A percentile compares a stretch with the other conserved stretches of the same genome.
Conservation (phyloP, 2,888 invertebrate genomes). For the Drosophila kambysellisi region DNA sequence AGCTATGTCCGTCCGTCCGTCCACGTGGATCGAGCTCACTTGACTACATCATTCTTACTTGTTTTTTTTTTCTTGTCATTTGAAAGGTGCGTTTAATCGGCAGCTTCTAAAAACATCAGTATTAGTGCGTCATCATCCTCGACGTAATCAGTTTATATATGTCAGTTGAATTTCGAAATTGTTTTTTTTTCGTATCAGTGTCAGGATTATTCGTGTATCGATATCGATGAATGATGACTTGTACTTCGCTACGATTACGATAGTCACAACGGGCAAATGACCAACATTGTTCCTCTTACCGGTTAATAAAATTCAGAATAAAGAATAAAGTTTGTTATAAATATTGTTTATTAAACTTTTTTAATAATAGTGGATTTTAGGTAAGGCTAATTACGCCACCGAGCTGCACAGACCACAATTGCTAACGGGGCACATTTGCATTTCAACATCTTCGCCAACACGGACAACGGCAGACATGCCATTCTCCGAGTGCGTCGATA, state of each 20-base stretch:
- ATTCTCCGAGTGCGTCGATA: constrained; percentile 81
- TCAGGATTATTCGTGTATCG: constrained; percentile 4
- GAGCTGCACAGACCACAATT: constrained; percentile 82
- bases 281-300: constrained; percentile 9
- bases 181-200: not conserved
- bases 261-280: not conserved
- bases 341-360: not conserved
- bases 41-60: not conserved
- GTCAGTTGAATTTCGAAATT: constrained; percentile 3
- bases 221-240: not conserved
- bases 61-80: constrained; percentile 57
- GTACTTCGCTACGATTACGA: not conserved
- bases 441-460: constrained; percentile 79
- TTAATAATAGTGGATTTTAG: not conserved
- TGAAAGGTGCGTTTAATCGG: constrained; percentile 72
- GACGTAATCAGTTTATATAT: constrained; percentile 40
- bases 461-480: constrained; percentile 82
- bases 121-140: constrained; percentile 66
- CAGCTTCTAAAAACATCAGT: constrained; percentile 72
- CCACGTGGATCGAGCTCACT: too few species aligned
- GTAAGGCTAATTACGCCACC: constrained; percentile 42
- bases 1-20: too few species aligned
- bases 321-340: not conserved
- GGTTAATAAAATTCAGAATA: constrained; percentile 5
- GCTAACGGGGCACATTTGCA: constrained; percentile 83